phyloP scores from a whole-genome alignment of 1,140 invertebrate genomes.

The Trachymyrmex septentrionalis region DNA sequence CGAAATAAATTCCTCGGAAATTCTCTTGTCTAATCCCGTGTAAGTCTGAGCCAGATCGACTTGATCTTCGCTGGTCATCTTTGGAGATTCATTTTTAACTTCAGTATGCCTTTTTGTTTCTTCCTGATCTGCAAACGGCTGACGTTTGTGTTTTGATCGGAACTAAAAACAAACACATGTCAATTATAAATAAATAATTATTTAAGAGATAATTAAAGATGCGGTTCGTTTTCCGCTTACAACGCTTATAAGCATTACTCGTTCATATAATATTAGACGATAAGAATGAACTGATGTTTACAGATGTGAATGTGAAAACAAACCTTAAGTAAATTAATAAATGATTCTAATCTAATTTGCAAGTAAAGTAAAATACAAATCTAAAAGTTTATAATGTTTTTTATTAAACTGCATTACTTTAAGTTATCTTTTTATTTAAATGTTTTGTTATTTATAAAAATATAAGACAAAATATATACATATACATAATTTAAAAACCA shows the following conservation, averaged over 20 bases:
- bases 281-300: too few relatives aligned
- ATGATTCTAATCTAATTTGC: neutral
- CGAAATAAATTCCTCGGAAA: constrained; percentile 88
- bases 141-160: constrained; percentile 78
- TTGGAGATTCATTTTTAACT: constrained; percentile 75
- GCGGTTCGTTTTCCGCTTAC: too few relatives aligned
- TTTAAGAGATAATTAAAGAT: neutral
- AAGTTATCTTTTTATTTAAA: neutral
- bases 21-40: constrained; percentile 88
- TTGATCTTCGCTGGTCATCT: constrained; percentile 81
- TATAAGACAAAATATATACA: neutral
- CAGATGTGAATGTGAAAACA: too few relatives aligned
- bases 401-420: neutral
- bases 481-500: neutral
- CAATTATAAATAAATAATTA: neutral
- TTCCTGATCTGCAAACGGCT: constrained; percentile 74
- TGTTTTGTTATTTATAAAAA: neutral
- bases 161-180: constrained; percentile 56
- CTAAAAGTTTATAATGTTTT: neutral
- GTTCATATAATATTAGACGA: too few relatives aligned
- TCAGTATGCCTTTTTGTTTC: constrained; percentile 77
- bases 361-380: neutral
- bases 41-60: constrained; percentile 87
- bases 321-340: neutral
- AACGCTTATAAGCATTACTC: too few relatives aligned